Evolutionary conservation across 2,113 vertebrate genomes (phyloP).

Genomic region (Mormyrus iriodes): DNA sequence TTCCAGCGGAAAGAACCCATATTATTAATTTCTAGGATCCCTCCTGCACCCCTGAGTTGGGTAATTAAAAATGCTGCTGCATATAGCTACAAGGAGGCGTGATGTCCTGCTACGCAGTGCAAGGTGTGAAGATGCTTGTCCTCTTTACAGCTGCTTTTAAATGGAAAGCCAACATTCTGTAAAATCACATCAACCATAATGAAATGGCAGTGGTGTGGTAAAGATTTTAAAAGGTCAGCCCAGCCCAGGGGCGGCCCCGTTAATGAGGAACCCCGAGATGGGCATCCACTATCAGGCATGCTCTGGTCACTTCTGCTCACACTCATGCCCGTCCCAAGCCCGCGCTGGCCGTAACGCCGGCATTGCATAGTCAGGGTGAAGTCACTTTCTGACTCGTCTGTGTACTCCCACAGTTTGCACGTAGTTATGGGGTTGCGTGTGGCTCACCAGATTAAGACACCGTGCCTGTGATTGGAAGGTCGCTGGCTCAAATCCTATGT

Average conservation of each 20-base stretch:
- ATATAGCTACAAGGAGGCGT: not conserved
- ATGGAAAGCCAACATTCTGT: not conserved
- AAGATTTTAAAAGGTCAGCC: constrained; percentile 11
- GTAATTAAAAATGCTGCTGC: not conserved
- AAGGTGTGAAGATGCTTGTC: not conserved
- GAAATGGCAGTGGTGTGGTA: not conserved
- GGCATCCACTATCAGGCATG: not conserved
- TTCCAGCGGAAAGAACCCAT: not conserved
- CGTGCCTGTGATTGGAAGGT: not conserved
- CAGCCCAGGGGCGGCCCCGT: not conserved
- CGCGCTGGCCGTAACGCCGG: not conserved
- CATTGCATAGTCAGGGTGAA: not conserved
- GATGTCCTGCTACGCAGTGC: not conserved
- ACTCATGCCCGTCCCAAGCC: not conserved
- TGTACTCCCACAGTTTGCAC: not conserved
- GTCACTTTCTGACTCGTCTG: not conserved
- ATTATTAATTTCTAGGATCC: not conserved
- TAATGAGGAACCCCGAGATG: not conserved
- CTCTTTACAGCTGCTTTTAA: constrained; percentile 5
- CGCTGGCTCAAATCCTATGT: not conserved
- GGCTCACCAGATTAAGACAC: not conserved
- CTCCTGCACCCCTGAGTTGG: not conserved
- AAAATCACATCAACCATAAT: not conserved
- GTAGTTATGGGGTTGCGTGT: not conserved
- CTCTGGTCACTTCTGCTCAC: not conserved